These are phyloP conservation scores for Saturnia pavonia DNA, from an alignment of 2,888 invertebrate genomes.

Conservation along the genomic window DNA sequence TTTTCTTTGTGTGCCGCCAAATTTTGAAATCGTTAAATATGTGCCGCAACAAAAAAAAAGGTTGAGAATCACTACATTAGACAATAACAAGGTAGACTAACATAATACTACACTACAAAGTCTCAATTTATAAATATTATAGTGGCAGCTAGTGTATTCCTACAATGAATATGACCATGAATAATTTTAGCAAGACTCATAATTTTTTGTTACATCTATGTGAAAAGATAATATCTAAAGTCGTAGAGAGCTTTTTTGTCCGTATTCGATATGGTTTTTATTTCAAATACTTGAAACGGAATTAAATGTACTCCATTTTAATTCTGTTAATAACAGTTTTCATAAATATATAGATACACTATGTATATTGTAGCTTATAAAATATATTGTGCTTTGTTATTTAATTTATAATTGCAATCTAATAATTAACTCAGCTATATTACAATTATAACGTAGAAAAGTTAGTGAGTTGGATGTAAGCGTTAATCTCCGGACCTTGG, in stretches of 20 bases:
- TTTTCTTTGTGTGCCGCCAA: no score
- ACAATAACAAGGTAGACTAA: background rate
- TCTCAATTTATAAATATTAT: background rate
- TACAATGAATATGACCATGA: constrained; percentile 14
- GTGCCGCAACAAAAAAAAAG: no score
- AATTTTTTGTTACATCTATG: constrained; percentile 6
- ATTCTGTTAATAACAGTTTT: background rate
- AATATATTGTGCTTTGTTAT: background rate
- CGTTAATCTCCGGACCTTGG: no score
- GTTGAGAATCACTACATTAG: no score
- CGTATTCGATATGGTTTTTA: constrained; percentile 5
- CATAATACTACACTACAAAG: background rate
- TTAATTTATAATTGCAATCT: constrained; percentile 2
- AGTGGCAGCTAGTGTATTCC: background rate
- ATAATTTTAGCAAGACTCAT: constrained; percentile 5
- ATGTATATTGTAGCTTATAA: background rate
- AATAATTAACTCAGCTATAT: background rate
- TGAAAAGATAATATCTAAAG: constrained; percentile 8
- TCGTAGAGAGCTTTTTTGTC: constrained; percentile 1
- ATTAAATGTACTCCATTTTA: background rate
- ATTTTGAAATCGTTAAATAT: no score
- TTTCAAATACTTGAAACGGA: constrained; percentile 4
- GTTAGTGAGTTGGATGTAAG: no score
- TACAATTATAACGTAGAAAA: no score
- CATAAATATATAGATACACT: no score